Conservation (phyloP, 1,140 invertebrate species). For the Drosophila leontia region DNA sequence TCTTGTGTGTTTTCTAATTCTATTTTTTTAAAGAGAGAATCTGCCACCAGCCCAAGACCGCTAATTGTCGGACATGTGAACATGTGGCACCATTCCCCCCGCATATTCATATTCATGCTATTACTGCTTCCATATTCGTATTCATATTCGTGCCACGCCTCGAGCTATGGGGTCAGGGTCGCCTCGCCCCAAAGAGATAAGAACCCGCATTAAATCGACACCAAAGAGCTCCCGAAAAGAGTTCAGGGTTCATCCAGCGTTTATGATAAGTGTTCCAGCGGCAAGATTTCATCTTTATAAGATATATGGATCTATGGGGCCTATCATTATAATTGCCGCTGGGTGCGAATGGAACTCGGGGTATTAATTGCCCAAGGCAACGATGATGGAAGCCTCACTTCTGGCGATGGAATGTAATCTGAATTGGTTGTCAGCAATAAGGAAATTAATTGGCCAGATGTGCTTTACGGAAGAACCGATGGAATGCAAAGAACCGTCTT, state of each 20-base stretch:
- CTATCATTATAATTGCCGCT: slow-evolving; percentile 24
- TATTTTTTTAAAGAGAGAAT: slow-evolving; percentile 5
- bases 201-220: slow-evolving; percentile 13
- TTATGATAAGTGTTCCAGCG: slow-evolving; percentile 25
- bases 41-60: slow-evolving; percentile 22
- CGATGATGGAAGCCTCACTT: slow-evolving; percentile 20
- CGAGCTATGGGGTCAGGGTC: slow-evolving; percentile 51
- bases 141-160: slow-evolving; percentile 22
- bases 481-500: background rate
- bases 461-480: background rate
- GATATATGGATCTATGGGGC: background rate
- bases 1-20: background rate
- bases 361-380: slow-evolving; percentile 30
- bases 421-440: slow-evolving; percentile 36
- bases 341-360: slow-evolving; percentile 12
- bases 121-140: slow-evolving; percentile 4
- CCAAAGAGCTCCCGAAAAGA: slow-evolving; percentile 23
- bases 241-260: slow-evolving; percentile 45
- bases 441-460: slow-evolving; percentile 16
- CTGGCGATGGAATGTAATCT: slow-evolving; percentile 2
- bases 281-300: slow-evolving; percentile 23
- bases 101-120: background rate
- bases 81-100: slow-evolving; percentile 35
- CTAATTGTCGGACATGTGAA: slow-evolving; percentile 47
- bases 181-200: slow-evolving; percentile 31